Percentiles rank a stretch among this genome's conserved stretches.
Evolutionary conservation across 2,888 invertebrate species (phyloP).

Genomic region (Cynaeus angustus): DNA sequence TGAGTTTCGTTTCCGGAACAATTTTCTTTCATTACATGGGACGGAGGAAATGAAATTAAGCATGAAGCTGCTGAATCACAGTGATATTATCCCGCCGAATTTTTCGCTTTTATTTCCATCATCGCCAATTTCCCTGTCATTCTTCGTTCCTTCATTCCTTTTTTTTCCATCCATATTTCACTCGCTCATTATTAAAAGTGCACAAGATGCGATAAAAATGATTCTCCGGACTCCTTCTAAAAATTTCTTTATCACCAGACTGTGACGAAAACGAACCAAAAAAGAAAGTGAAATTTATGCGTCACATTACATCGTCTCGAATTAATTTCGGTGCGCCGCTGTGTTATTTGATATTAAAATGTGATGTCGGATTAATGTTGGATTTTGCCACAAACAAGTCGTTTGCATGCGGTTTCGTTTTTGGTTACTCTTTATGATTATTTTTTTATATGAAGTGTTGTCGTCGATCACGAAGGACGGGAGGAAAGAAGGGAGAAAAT

Average conservation of each 20-base stretch:
- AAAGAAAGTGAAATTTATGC: no score
- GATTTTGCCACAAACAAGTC: conserved; percentile 23
- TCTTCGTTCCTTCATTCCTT: not conserved
- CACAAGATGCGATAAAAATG: conserved; percentile 4
- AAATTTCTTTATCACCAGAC: conserved; percentile 4
- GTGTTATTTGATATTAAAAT: conserved; percentile 30
- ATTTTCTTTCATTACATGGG: no score
- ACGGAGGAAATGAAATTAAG: no score
- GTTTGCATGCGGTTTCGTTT: conserved; percentile 40
- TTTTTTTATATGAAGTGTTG: conserved; percentile 3
- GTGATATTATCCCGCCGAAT: no score
- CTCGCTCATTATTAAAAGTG: conserved; percentile 9
- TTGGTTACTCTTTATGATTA: conserved; percentile 30
- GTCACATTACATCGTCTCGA: not conserved
- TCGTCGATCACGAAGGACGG: conserved; percentile 9
- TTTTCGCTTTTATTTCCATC: no score
- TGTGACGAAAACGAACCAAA: no score
- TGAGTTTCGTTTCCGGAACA: no score
- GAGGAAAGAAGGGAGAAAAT: conserved; percentile 10
- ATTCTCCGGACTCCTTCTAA: not conserved
- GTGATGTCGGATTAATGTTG: conserved; percentile 50
- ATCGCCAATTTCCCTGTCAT: no score
- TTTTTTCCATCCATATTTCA: no score
- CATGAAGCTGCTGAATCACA: no score
- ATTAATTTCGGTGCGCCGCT: not conserved